A percentile compares a stretch with the other conserved stretches of the same genome.
Conservation (phyloP, 2,888 invertebrate species). For the Cheilosia urbana region DNA sequence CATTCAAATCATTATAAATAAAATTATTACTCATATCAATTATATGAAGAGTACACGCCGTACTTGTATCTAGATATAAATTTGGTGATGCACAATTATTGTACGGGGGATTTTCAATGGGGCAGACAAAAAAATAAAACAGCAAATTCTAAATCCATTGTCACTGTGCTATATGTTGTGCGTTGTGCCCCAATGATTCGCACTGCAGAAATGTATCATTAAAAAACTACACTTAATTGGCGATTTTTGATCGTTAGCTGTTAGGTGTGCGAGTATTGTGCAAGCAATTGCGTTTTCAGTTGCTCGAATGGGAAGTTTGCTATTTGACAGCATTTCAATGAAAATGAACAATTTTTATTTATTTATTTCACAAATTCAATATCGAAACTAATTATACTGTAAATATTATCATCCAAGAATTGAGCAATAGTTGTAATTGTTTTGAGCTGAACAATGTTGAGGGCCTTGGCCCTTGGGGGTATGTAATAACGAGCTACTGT, state of each 20-base stretch:
- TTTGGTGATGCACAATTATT: conserved; percentile 6
- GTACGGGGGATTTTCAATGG: too few species aligned
- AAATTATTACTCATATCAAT: conserved; percentile 51
- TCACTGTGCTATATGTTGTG: background rate
- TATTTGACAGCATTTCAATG: too few species aligned
- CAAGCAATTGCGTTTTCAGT: background rate
- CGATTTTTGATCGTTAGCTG: conserved; percentile 26
- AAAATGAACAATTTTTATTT: too few species aligned
- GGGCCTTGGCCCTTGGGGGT: too few species aligned
- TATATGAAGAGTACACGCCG: conserved; percentile 42
- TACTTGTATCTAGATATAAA: background rate
- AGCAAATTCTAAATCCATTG: conserved; percentile 8
- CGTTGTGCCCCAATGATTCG: conserved; percentile 8
- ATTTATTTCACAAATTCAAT: too few species aligned
- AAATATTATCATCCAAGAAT: too few species aligned
- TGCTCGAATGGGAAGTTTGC: background rate
- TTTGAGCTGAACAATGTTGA: too few species aligned
- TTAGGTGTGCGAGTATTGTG: conserved; percentile 27
- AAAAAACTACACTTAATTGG: conserved; percentile 60
- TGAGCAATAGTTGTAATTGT: too few species aligned
- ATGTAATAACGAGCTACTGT: too few species aligned
- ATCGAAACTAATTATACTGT: too few species aligned
- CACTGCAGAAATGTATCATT: conserved; percentile 30
- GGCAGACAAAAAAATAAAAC: too few species aligned
- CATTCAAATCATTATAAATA: conserved; percentile 50